A percentile compares a stretch with the other conserved stretches of the same genome.
Evolutionary conservation across 2,888 invertebrate genomes (phyloP).

Genomic region (Monochamus alternatus): DNA sequence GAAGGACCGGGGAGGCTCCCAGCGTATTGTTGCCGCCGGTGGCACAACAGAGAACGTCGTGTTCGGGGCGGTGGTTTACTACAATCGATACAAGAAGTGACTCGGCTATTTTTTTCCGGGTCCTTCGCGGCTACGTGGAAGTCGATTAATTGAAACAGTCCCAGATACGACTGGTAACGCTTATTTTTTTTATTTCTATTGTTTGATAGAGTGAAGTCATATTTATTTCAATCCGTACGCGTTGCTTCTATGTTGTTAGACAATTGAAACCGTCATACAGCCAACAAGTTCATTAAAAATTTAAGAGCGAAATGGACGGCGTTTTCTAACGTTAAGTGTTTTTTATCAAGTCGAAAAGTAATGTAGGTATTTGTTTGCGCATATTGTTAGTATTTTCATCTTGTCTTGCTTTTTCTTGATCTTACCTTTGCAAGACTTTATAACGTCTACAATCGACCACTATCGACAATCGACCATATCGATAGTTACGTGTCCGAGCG

Average conservation of each 20-base stretch:
- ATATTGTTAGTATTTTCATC: no score
- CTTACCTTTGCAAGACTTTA: no score
- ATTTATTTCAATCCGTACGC: no score
- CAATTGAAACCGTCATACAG: no score
- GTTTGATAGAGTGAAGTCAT: not conserved
- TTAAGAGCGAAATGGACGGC: not conserved
- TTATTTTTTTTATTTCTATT: not conserved
- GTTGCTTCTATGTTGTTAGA: no score
- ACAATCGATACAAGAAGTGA: slow-evolving; percentile 34
- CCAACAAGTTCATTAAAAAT: not conserved
- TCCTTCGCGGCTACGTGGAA: not conserved
- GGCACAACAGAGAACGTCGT: slow-evolving; percentile 34
- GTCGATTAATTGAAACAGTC: slow-evolving; percentile 18
- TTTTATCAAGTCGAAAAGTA: not conserved
- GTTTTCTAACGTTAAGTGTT: not conserved
- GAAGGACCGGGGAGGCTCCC: slow-evolving; percentile 54
- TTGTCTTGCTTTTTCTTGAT: no score
- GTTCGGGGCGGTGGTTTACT: slow-evolving; percentile 27
- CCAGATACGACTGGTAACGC: not conserved
- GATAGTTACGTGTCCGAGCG: no score
- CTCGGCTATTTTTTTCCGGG: slow-evolving; percentile 18
- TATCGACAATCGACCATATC: no score
- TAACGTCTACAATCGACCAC: no score
- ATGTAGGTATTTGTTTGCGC: no score
- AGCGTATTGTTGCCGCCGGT: slow-evolving; percentile 34